Conservation (phyloP, 2,113 vertebrate genomes). For the Acrocephalus arundinaceus region DNA sequence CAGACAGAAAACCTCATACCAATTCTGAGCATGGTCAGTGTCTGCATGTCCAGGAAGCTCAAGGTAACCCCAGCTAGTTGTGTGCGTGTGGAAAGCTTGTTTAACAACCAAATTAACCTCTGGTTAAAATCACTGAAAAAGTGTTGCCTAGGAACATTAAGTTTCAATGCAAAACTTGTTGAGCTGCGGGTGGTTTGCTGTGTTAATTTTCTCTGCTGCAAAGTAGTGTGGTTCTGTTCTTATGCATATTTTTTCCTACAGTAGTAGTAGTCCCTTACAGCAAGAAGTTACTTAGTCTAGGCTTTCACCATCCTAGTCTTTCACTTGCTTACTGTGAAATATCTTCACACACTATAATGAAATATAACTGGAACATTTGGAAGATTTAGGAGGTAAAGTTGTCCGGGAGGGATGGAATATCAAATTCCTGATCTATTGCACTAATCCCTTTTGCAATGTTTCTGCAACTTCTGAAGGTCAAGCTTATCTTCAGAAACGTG, state of each 20-base stretch:
- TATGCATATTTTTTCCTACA: background rate
- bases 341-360: background rate
- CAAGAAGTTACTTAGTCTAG: background rate
- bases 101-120: slow-evolving; percentile 33
- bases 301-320: background rate
- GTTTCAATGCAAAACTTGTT: background rate
- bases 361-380: background rate
- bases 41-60: slow-evolving; percentile 71
- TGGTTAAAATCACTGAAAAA: background rate
- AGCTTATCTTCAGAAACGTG: background rate
- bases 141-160: background rate
- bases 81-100: background rate
- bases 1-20: background rate
- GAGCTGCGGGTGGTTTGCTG: background rate
- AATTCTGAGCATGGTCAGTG: slow-evolving; percentile 68
- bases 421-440: background rate
- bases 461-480: background rate
- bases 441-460: background rate
- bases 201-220: background rate
- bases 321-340: background rate
- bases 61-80: slow-evolving; percentile 65
- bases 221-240: background rate
- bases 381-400: background rate
- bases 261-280: background rate
- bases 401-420: accelerated